Conservation (phyloP, 2,888 invertebrate species). For the Patella depressa region DNA sequence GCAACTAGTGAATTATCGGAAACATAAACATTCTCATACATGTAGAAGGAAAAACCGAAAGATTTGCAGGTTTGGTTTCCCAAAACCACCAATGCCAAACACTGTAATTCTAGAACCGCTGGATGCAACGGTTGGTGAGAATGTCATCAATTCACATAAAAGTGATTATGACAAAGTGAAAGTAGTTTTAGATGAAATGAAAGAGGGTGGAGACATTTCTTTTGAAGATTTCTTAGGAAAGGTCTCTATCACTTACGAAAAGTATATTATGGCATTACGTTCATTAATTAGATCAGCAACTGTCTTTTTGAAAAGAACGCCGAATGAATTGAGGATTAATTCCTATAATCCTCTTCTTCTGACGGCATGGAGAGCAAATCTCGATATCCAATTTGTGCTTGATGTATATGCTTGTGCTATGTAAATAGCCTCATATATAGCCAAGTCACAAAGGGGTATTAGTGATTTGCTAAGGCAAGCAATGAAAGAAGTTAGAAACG, state of each 20-base stretch:
- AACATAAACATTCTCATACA: conserved; percentile 33
- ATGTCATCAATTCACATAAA: too few species aligned
- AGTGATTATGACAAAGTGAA: not conserved
- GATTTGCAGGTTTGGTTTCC: conserved; percentile 15
- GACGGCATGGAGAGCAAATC: too few species aligned
- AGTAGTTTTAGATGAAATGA: too few species aligned
- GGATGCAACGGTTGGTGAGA: not conserved
- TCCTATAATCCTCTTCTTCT: conserved; percentile 27
- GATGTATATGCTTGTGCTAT: too few species aligned
- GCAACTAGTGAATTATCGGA: conserved; percentile 23
- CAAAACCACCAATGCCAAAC: not conserved
- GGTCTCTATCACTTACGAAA: not conserved
- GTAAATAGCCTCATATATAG: too few species aligned
- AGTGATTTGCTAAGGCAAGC: too few species aligned
- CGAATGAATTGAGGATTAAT: conserved; percentile 28
- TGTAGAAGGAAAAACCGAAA: conserved; percentile 15
- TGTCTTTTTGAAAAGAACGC: conserved; percentile 28
- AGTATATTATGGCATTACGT: conserved; percentile 12
- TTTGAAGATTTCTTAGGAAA: not conserved
- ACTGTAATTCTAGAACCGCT: conserved; percentile 10
- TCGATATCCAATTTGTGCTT: too few species aligned
- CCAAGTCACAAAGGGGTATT: too few species aligned
- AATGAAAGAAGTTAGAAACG: too few species aligned
- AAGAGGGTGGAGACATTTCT: too few species aligned
- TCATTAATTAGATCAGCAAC: conserved; percentile 13